Conservation (phyloP, 1,140 invertebrate species). For the Pentalonia nigronervosa region DNA sequence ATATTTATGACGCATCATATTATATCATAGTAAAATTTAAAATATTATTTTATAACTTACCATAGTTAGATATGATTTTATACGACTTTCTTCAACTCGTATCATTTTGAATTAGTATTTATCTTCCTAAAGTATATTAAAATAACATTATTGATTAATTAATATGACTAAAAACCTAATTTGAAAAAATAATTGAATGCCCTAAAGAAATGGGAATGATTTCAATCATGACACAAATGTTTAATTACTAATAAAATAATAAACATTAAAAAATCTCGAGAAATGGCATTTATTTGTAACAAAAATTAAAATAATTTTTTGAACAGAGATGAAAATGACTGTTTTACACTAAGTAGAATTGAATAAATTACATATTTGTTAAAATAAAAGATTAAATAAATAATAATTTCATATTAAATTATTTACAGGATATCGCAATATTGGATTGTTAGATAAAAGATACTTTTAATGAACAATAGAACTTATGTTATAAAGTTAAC, state of each 20-base stretch:
- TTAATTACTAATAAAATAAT: too few species aligned
- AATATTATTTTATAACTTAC: constrained; percentile 9
- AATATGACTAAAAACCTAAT: neutral
- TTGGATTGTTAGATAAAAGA: neutral
- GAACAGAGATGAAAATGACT: neutral
- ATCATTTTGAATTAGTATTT: constrained; percentile 45
- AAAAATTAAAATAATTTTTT: too few species aligned
- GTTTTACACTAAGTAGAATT: neutral
- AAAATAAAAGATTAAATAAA: neutral
- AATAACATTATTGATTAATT: neutral
- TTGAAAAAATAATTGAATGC: too few species aligned
- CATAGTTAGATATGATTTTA: constrained; percentile 56
- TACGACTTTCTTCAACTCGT: constrained; percentile 24
- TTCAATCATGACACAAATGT: too few species aligned
- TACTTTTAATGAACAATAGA: constrained; percentile 11
- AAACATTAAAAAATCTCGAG: neutral
- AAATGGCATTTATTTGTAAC: too few species aligned
- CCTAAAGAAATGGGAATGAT: too few species aligned
- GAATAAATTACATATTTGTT: neutral
- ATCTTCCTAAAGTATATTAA: neutral
- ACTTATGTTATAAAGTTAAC: neutral
- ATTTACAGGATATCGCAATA: neutral
- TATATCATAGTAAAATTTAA: neutral
- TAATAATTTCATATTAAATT: neutral
- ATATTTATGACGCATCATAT: neutral